Evolutionary conservation across 2,113 vertebrate species (phyloP), one percentile per base, ranked within the genome.

Genomic region (Mirza zaza): DNA sequence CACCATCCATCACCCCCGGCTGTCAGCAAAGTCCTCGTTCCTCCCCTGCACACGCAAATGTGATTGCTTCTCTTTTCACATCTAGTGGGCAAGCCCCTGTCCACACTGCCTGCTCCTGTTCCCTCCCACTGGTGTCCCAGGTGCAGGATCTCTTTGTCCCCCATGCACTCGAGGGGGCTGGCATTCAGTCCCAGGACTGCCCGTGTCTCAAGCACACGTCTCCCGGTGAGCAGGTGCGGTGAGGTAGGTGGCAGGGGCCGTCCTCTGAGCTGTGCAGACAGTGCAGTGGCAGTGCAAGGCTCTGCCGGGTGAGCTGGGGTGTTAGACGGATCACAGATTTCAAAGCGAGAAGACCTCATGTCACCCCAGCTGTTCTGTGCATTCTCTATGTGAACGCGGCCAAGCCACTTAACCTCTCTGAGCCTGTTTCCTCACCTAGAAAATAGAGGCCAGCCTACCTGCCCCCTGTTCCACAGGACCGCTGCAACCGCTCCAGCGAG

Each of bases 1-100:
- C 92, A 67, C 91, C 96, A 98, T 98, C 96, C 57, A 48, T 98
- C 98, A 98, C 70, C 96, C 36, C 52, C 23, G 6, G 76, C 97
- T 87, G 55, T 71, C 96, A 96, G 91, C 86, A 61, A 93, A 96
- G 90, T 34, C 96, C 94, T 94, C 76, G 52, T 34, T 96, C 95
- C 32, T 73, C 63, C 95, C 97, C 8, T 0, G 1, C 3, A 32
- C 32, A 10, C n/a, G 68, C 50, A 80, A 84, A 14, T 4, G 75
- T 27, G 92, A 50, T 82, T 55, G 92, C 57, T 85, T 68, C 45
- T 90, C 71, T 0, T 0, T 59, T 68, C 92, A 63, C 45, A 34
- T 3, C 1, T 0, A 6, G 52, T 7, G n/a, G 12, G 77, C 71
- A 39, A 52, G 57, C 55, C 70, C 63, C 93, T n/a, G 55, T 85